A percentile compares a stretch with the other conserved stretches of the same genome.
phyloP scores from a whole-genome alignment of 2,888 invertebrate genomes.

The Candidula unifasciata region DNA sequence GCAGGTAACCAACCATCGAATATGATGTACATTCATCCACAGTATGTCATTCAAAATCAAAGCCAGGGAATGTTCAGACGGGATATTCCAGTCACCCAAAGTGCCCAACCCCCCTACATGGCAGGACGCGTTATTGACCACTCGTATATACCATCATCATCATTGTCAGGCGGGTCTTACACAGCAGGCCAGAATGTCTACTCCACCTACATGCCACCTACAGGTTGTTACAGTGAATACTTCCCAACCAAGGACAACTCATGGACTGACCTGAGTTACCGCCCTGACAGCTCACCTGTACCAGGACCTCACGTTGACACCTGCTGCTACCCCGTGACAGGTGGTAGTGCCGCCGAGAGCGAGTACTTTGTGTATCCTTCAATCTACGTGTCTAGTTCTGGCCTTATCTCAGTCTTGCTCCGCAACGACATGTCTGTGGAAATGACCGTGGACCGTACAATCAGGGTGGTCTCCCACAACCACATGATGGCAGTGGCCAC shows the following conservation, averaged over 20 bases:
- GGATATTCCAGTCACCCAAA: slow-evolving; percentile 17
- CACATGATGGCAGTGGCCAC: slow-evolving; percentile 76
- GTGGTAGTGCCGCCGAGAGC: slow-evolving; percentile 20
- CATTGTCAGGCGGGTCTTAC: background rate
- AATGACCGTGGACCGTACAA: slow-evolving; percentile 77
- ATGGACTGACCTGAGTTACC: slow-evolving; percentile 48
- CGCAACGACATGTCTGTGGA: slow-evolving; percentile 77
- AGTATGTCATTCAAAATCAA: slow-evolving; percentile 10
- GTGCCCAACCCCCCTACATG: background rate
- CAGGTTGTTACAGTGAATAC: slow-evolving; percentile 51
- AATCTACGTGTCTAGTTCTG: slow-evolving; percentile 77
- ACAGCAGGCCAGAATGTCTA: slow-evolving; percentile 17
- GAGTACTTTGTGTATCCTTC: slow-evolving; percentile 70
- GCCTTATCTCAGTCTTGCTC: slow-evolving; percentile 77
- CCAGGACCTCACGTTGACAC: slow-evolving; percentile 19
- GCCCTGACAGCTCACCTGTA: slow-evolving; percentile 30
- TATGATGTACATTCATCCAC: slow-evolving; percentile 45
- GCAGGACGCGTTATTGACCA: slow-evolving; percentile 9
- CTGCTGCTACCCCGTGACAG: slow-evolving; percentile 23
- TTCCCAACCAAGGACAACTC: slow-evolving; percentile 30
- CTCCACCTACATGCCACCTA: slow-evolving; percentile 39
- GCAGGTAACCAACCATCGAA: background rate
- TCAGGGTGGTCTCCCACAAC: slow-evolving; percentile 77
- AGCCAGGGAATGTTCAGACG: slow-evolving; percentile 3
- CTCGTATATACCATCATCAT: background rate